Base-by-base conservation (phyloP, 2,113 vertebrate genomes). In the Scomber scombrus region DNA sequence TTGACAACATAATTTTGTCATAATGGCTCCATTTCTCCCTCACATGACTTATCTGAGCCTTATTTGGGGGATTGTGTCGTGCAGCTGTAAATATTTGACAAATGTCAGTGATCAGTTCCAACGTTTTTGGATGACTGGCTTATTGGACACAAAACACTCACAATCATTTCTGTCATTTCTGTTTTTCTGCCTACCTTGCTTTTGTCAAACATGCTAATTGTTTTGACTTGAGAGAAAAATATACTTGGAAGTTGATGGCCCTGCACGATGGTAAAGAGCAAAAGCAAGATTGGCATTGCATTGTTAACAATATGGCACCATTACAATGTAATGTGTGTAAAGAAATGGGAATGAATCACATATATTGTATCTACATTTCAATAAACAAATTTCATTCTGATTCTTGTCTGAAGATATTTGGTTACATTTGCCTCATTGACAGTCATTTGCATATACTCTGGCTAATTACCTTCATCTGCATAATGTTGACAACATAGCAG, bases 21-120 rank as follows among this genome's bases (percentile, higher is more conserved):
- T 13, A 47, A 49, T 19, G 2, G 14, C 40, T 14, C 19, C 13
- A 18, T 29, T 58, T 13, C 40, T 47, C 34, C 21, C 11, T 47
- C 23, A 7, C 18, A 52, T 58, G 12, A 56, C 46, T 40, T 74
- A 40, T 40, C 6, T 40, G 34, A 9, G 34, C 52, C 51, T 51
- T 63, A 56, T 56, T 47, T 43, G 43, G 51, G 51, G 14, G 50
- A 11, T 43, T 18, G 55, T 47, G 58, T 43, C 6, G 2, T 40
- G 34, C 9, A n/a, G 31, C n/a, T 73, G 49, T 43, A 72, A 65
- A 55, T 67, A 67, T 83, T 52, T 60, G 16, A 61, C 51, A 78
- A 77, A 67, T 68, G 62, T 50, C 81, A 73, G 69, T 29, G 9
- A 26, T 46, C 31, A 73, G 31, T 23, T 23, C 57, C 21, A 62